Conservation (phyloP, 1,140 invertebrate species). For the Cardiocondyla obscurior region DNA sequence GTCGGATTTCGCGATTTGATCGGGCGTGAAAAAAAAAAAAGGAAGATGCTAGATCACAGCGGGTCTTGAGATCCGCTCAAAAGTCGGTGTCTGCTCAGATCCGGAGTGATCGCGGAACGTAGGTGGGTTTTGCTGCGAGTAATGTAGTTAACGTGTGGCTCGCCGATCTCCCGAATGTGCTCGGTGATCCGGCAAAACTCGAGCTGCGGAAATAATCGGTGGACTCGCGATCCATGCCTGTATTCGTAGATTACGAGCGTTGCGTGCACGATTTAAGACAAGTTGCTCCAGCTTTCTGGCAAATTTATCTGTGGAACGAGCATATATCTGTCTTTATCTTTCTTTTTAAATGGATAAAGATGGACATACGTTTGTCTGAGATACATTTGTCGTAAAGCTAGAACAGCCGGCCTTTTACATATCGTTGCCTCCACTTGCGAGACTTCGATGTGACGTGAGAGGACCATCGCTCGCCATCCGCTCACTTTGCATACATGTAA, state of each 20-base stretch:
- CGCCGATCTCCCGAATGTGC: not conserved
- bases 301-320: no score
- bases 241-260: not conserved
- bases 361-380: no score
- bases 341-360: no score
- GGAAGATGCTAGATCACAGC: not conserved
- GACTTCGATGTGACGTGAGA: constrained; percentile 2
- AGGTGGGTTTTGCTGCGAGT: not conserved
- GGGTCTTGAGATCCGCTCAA: not conserved
- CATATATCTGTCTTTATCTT: no score
- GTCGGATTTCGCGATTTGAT: not conserved
- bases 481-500: not conserved
- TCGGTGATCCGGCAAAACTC: constrained; percentile 34
- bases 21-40: not conserved
- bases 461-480: not conserved
- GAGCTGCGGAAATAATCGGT: constrained; percentile 38
- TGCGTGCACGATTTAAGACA: constrained; percentile 42
- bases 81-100: not conserved
- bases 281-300: no score
- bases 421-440: constrained; percentile 34
- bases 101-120: not conserved
- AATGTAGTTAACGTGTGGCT: not conserved
- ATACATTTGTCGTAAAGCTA: no score
- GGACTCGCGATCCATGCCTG: constrained; percentile 24
- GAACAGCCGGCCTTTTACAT: no score